A percentile compares a stretch with the other conserved stretches of the same genome.
phyloP scores from a whole-genome alignment of 2,113 vertebrate genomes.

The Siniperca chuatsi region DNA sequence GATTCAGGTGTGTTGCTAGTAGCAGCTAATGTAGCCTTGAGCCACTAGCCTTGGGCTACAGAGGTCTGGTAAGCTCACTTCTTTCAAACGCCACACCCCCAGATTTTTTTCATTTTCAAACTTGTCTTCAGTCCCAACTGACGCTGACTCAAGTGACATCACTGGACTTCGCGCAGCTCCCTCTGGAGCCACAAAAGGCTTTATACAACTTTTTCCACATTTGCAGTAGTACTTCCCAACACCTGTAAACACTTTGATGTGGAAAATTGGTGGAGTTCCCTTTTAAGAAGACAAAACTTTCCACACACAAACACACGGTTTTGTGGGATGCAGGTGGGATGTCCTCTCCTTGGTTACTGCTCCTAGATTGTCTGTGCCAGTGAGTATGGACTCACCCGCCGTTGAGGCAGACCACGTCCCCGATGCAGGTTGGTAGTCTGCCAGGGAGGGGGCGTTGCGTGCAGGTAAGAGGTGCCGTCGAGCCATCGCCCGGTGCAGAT shows the following conservation, averaged over 20 bases:
- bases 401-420: constrained; percentile 79
- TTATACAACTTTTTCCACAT: background rate
- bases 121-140: no score
- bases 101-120: background rate
- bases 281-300: constrained; percentile 9
- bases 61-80: background rate
- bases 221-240: background rate
- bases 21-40: background rate
- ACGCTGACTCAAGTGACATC: background rate
- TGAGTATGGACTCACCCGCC: constrained; percentile 86
- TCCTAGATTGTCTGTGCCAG: constrained; percentile 71
- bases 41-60: background rate
- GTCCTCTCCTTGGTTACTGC: constrained; percentile 76
- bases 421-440: constrained; percentile 89
- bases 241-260: background rate
- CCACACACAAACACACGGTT: background rate
- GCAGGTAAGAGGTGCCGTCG: constrained; percentile 84
- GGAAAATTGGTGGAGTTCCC: constrained; percentile 8
- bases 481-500: constrained; percentile 82
- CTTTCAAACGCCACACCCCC: background rate
- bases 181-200: background rate
- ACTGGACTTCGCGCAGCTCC: background rate
- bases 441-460: constrained; percentile 82
- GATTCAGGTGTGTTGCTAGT: background rate
- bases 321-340: constrained; percentile 15